Conservation (phyloP, 2,113 vertebrate species). For the Rhagologus leucostigma region DNA sequence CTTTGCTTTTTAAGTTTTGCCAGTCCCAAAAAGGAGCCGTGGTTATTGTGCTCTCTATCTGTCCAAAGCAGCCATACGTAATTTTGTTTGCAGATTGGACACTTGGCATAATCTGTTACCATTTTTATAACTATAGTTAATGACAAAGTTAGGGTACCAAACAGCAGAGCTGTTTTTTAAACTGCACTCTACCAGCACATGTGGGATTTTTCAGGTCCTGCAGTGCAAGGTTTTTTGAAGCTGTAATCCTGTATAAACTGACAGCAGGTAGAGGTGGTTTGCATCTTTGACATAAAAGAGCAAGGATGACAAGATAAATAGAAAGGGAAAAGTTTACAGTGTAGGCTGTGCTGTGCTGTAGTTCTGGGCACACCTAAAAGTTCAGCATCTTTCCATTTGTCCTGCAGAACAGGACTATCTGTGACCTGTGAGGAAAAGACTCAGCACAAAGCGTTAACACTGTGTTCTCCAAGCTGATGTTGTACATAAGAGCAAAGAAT, state of each 20-base stretch:
- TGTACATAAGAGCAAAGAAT: conserved; percentile 21
- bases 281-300: not conserved
- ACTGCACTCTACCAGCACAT: not conserved
- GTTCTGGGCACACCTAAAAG: conserved; percentile 23
- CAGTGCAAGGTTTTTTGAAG: not conserved
- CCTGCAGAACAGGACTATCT: conserved; percentile 36
- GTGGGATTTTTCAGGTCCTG: not conserved
- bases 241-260: not conserved
- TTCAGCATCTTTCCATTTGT: conserved; percentile 3
- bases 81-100: not conserved
- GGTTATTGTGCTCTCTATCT: not conserved
- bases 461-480: conserved; percentile 36
- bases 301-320: not conserved
- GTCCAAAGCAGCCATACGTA: not conserved
- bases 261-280: not conserved
- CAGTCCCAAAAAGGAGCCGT: not conserved
- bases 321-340: not conserved
- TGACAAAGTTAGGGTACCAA: not conserved
- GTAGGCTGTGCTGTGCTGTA: not conserved
- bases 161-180: not conserved
- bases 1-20: not conserved
- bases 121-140: not conserved
- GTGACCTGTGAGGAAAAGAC: conserved; percentile 46
- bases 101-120: not conserved
- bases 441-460: conserved; percentile 54